phyloP scores from a whole-genome alignment of 1,140 invertebrate species.

The Drosophila saltans region DNA sequence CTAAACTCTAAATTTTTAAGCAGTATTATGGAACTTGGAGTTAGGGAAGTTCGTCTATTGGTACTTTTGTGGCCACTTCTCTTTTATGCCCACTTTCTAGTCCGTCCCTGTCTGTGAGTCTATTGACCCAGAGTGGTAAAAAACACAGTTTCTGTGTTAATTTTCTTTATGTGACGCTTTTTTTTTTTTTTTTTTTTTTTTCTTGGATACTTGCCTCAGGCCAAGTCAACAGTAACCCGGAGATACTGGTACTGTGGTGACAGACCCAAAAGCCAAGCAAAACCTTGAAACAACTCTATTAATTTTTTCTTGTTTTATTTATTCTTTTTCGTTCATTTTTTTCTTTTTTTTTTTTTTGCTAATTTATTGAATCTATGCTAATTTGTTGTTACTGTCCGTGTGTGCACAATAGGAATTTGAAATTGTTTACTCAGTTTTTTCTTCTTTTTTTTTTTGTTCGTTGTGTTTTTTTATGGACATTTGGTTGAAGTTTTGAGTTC shows the following conservation, averaged over 20 bases:
- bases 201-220: slow-evolving; percentile 11
- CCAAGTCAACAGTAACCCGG: slow-evolving; percentile 22
- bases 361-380: slow-evolving; percentile 72
- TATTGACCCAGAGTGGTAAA: slow-evolving; percentile 44
- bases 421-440: slow-evolving; percentile 58
- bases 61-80: too few species aligned
- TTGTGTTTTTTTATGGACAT: slow-evolving; percentile 42
- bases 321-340: slow-evolving; percentile 23
- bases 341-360: slow-evolving; percentile 38
- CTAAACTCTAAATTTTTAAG: too few species aligned
- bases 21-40: too few species aligned
- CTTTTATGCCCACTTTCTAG: not conserved
- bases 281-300: slow-evolving; percentile 60
- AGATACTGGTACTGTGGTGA: not conserved
- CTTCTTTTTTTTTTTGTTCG: slow-evolving; percentile 32
- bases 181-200: slow-evolving; percentile 2
- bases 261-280: slow-evolving; percentile 16
- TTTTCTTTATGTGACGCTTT: slow-evolving; percentile 13
- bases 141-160: slow-evolving; percentile 22
- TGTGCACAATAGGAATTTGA: slow-evolving; percentile 47
- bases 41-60: too few species aligned
- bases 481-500: slow-evolving; percentile 62
- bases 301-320: slow-evolving; percentile 35
- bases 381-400: slow-evolving; percentile 19
- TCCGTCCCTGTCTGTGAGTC: slow-evolving; percentile 17